Evolutionary conservation across 30 jellyfish, hydroid and myxozoan genomes (phyloP).

Genomic region (Turritopsis rubra): DNA sequence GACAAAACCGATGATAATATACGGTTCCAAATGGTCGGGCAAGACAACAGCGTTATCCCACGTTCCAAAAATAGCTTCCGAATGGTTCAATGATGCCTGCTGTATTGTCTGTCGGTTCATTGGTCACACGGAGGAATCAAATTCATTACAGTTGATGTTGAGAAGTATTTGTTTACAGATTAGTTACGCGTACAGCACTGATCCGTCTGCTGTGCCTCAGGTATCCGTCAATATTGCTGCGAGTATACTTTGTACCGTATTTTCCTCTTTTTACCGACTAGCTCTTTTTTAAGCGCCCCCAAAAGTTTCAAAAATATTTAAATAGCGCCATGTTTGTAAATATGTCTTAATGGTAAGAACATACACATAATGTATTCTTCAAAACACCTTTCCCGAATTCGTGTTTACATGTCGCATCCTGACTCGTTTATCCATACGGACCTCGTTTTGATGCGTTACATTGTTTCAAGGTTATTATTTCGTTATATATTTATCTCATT

Average conservation of each 20-base stretch:
- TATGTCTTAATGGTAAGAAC: no score
- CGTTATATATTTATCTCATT: no score
- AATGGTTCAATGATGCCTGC: constrained; percentile 48
- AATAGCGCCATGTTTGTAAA: no score
- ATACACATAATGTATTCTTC: no score
- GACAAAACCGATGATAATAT: neutral
- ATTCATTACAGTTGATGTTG: constrained; percentile 47
- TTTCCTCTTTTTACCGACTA: neutral
- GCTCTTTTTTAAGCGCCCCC: neutral
- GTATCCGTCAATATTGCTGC: constrained; percentile 9
- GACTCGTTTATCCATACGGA: no score
- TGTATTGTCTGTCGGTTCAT: constrained; percentile 45
- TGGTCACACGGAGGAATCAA: constrained; percentile 63
- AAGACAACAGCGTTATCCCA: constrained; percentile 12
- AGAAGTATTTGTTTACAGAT: constrained; percentile 63
- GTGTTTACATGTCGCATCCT: no score
- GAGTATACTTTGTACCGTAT: neutral
- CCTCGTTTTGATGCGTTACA: no score
- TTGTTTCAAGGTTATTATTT: no score
- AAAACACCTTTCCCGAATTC: no score
- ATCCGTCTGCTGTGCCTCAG: constrained; percentile 76
- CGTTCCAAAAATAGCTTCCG: constrained; percentile 28
- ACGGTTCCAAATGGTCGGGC: constrained; percentile 9
- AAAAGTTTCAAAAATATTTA: no score
- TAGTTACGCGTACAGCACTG: constrained; percentile 62